Evolutionary conservation across 2,888 invertebrate species (phyloP), one percentile per base, ranked within the genome.

Genomic region (Athrips mouffetella): DNA sequence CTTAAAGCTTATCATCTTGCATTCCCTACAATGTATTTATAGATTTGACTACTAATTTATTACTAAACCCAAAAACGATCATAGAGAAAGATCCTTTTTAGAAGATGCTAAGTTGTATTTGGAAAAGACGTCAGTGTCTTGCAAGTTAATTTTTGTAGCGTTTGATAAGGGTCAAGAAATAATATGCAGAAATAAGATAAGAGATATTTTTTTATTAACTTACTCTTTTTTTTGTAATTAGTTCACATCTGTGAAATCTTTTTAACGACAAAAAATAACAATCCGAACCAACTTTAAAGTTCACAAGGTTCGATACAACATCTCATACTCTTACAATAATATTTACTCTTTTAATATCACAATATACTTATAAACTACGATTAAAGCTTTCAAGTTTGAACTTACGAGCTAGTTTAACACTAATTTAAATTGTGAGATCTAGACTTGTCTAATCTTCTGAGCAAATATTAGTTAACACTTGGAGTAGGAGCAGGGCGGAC

Each of bases 261-360:
- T 82, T 80, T 59, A 85, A 87, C 85, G 84, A 87, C 78, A 84
- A 82, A 81, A 83, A 79, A 86, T 85, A 87, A 86, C 85, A 88
- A 87, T 70, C 58, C 74, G 82, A 84, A 80, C 82, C 67, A 59
- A 65, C 62, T 67, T 60, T 58, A 54, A 44, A 63, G 60, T 71
- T 58, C 60, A 71, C 67, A 62, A 65, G 71, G 84, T 74, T 75
- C 84, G 76, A 79, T 84, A 85, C 80, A 80, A 79, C 85, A 86
- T 85, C 60, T 84, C 79, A 75, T 76, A 76, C 50, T 58, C 64
- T 60, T 75, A 85, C 84, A 86, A 80, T 82, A 86, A 84, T 79
- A 81, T 81, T 11, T 85, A 84, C 71, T 83, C 78, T 81, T 37
- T 81, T 87, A 87, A 84, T 87, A 88, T 88, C 86, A 87, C 88